Base-by-base conservation (phyloP, 2,113 vertebrate genomes). In the Rana temporaria region DNA sequence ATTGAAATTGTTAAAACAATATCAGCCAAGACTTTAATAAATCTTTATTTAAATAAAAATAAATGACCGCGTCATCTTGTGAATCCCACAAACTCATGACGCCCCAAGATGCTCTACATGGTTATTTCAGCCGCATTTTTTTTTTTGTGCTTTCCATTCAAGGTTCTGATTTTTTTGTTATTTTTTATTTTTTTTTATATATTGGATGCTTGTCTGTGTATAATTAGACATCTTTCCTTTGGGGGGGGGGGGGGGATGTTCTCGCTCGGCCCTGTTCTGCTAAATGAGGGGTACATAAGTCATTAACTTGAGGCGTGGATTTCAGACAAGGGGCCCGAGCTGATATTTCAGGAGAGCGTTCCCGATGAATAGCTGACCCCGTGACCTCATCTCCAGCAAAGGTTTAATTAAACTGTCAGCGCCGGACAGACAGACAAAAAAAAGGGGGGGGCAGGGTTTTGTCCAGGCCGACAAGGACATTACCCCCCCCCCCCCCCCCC, bases 401-500 rank as follows among this genome's bases (percentile, higher is more conserved):
- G 80, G 80, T 86, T 92, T 90, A 90, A 92, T 92, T 91, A 91
- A 91, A 88, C 88, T 90, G 90, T 92, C 90, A 91, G 85, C 82
- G 70, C 71, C 78, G 88, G 88, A 86, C 0, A 0, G 83, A 84
- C 85, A 86, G 88, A 90, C 89, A 92, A 91, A 89, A 87, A n/a
- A n/a, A n/a, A n/a, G n/a, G n/a, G n/a, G n/a, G 32, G 87, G 42
- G 0, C 32, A 0, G 2, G 60, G 77, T 73, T 1, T 82, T 78
- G 82, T 84, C 85, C 3, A 0, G 67, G 85, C 75, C 55, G 74
- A n/a, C 30, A 81, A 87, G 82, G 84, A 85, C 71, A 22, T 6
- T 0, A 4, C 85, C 84, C n/a, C n/a, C n/a, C n/a, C n/a, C n/a
- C n/a, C n/a, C n/a, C n/a, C n/a, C n/a, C n/a, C n/a, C n/a, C 85